phyloP scores from a whole-genome alignment of 2,888 invertebrate genomes.

The Thalpophila matura region DNA sequence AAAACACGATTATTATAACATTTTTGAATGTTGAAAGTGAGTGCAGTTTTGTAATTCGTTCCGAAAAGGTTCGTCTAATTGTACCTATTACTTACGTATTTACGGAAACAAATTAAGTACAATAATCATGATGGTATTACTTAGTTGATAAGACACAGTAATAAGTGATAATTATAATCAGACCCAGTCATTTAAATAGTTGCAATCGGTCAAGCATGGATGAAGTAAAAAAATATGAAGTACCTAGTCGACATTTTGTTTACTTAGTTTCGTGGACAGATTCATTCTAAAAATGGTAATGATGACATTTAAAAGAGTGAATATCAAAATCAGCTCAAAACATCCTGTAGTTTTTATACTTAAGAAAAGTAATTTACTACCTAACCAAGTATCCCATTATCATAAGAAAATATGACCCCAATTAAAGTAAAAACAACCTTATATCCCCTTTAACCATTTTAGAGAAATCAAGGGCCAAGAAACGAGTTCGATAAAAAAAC shows the following conservation, averaged over 20 bases:
- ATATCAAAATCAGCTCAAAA: no score
- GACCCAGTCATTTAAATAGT: not conserved
- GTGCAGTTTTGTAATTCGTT: constrained; percentile 40
- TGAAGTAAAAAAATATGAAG: no score
- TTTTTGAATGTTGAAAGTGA: constrained; percentile 37
- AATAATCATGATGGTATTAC: constrained; percentile 23
- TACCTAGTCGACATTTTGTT: no score
- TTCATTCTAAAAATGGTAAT: not conserved
- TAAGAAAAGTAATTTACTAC: not conserved
- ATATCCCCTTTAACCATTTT: constrained; percentile 36
- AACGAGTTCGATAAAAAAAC: constrained; percentile 55
- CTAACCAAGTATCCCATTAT: not conserved
- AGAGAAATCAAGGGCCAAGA: constrained; percentile 53
- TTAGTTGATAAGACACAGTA: not conserved
- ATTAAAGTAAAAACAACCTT: constrained; percentile 2
- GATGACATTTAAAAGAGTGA: not conserved
- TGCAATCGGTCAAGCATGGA: no score
- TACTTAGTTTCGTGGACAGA: no score
- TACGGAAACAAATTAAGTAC: constrained; percentile 28
- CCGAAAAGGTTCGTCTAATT: constrained; percentile 32
- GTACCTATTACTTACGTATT: constrained; percentile 42
- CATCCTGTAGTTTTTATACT: not conserved
- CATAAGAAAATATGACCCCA: constrained; percentile 1
- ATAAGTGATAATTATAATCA: not conserved
- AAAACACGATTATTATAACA: constrained; percentile 32